phyloP scores from a whole-genome alignment of 2,888 invertebrate species.

The Orthosia gothica region DNA sequence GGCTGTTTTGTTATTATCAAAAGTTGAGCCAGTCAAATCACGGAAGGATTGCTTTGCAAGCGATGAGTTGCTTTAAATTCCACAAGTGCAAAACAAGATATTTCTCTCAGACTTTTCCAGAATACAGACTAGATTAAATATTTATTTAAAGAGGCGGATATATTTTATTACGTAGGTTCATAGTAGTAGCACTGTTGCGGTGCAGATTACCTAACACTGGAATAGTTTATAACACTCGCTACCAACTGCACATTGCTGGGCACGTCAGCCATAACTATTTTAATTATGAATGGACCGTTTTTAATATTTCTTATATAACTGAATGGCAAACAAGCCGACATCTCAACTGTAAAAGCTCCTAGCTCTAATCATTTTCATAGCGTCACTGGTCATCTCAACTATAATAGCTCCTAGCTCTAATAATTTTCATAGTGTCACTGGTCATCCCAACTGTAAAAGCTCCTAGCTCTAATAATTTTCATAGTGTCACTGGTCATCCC shows the following conservation, averaged over 20 bases:
- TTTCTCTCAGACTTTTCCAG: not conserved
- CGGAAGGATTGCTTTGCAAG: too few species aligned
- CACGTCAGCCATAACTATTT: conserved; percentile 1
- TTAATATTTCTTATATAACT: not conserved
- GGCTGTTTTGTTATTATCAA: too few species aligned
- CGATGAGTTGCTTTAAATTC: not conserved
- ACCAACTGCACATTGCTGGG: not conserved
- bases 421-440: too few species aligned
- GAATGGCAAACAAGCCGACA: not conserved
- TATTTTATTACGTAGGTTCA: conserved; percentile 3
- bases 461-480: too few species aligned
- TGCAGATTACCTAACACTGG: conserved; percentile 2
- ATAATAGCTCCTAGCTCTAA: too few species aligned
- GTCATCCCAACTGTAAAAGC: not conserved
- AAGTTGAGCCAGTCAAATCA: not conserved
- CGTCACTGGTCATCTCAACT: too few species aligned
- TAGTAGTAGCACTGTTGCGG: conserved; percentile 5
- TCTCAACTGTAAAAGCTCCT: not conserved
- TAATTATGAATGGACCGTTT: not conserved
- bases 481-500: too few species aligned
- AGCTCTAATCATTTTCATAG: too few species aligned
- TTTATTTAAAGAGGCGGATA: conserved; percentile 1
- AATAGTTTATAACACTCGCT: not conserved
- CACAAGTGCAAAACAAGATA: conserved; percentile 1
- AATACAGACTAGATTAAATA: conserved; percentile 13